Evolutionary conservation across 2,113 vertebrate species (phyloP), one percentile per base, ranked within the genome.

Genomic region (Strix uralensis): DNA sequence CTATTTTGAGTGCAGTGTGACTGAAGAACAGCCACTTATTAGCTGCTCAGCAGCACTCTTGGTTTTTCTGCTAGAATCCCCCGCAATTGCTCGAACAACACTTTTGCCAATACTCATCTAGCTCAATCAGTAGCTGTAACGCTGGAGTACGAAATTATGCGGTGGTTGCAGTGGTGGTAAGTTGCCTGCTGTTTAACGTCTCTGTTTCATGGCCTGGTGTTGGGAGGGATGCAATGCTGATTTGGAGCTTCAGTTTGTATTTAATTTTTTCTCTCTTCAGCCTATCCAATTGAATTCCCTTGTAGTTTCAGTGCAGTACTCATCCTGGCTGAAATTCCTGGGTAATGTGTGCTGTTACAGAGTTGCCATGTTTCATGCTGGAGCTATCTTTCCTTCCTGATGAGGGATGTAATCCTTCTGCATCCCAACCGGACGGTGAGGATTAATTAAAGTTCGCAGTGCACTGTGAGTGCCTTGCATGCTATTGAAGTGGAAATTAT

Each of bases 21-120:
- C 96, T 92, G 92, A 95, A 96, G 81, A 97, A 93, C 90, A 94
- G 97, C 87, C 95, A 92, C 90, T 96, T 97, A 97, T 92, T 94
- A 97, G 87, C 88, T 79, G 74, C 92, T 92, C 30, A 0, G 94
- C 94, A 95, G 92, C 72, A 78, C 82, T 95, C 85, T 95, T 2
- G 0, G 86, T 65, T 95, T 92, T 96, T 92, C 94, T 94, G 87
- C 86, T 90, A 86, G 79, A 92, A 92, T 94, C 88, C 83, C 91
- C 88, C 17, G 29, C 91, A 92, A 95, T 58, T 93, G 94, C 86
- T 95, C 21, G 5, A 96, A 93, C 80, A 90, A 34, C 16, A 18
- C 51, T 83, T 96, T 96, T 96, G 95, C 96, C 97, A 96, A 93
- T 94, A 96, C 74, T 95, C 85, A 73, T 97, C 91, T 91, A 84